Evolutionary conservation across 2,888 invertebrate species (phyloP).

Genomic region (Vandiemenella viatica): DNA sequence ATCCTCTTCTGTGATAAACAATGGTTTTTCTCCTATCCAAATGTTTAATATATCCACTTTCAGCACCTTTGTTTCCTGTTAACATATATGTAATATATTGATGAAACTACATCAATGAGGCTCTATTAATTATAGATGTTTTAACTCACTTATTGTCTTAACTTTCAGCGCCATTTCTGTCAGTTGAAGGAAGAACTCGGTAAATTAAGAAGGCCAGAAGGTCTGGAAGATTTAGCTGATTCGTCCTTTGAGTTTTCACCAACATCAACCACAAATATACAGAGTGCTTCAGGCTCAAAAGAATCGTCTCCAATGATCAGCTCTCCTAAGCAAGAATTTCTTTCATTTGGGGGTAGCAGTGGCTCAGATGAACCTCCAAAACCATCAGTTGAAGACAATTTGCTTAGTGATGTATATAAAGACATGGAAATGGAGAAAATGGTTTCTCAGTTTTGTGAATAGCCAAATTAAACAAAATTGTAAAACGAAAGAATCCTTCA

Average conservation of each 20-base stretch:
- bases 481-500: too few species aligned
- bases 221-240: conserved; percentile 47
- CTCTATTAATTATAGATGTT: too few species aligned
- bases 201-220: conserved; percentile 65
- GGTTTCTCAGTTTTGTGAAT: conserved; percentile 51
- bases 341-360: conserved; percentile 20
- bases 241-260: conserved; percentile 15
- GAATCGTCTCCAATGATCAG: conserved; percentile 7
- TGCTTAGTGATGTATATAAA: conserved; percentile 35
- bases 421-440: conserved; percentile 66
- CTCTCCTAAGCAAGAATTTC: conserved; percentile 10
- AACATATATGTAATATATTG: not conserved
- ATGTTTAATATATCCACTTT: too few species aligned
- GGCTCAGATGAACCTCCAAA: conserved; percentile 19
- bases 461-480: not conserved
- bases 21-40: too few species aligned
- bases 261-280: conserved; percentile 11
- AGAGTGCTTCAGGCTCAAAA: conserved; percentile 9
- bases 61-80: too few species aligned
- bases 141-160: too few species aligned
- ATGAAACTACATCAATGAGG: too few species aligned
- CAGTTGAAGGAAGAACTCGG: conserved; percentile 73
- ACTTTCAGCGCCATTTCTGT: conserved; percentile 61
- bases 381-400: conserved; percentile 11
- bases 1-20: too few species aligned